A percentile compares a stretch with the other conserved stretches of the same genome.
Evolutionary conservation across 2,797 vertebrate species (phyloP).

Genomic region (Cossypha polioptera): DNA sequence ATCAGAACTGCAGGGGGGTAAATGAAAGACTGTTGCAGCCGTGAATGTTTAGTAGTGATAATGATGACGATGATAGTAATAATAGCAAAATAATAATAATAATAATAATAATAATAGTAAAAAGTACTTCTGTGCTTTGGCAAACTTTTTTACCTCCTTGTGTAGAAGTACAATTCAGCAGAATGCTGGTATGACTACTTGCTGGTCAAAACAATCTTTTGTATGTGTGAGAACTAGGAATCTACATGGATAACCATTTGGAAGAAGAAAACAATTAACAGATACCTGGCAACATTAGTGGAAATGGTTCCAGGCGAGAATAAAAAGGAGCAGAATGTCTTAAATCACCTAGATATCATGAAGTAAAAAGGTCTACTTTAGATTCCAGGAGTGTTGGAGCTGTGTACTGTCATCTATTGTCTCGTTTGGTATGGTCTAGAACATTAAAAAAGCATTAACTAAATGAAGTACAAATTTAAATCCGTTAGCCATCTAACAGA

Average conservation of each 20-base stretch:
- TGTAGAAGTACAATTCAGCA: not conserved
- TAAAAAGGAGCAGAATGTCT: not conserved
- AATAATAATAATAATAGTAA: not conserved
- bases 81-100: no score
- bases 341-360: not conserved
- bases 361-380: not conserved
- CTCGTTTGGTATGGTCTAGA: not conserved
- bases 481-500: not conserved
- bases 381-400: not conserved
- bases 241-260: not conserved
- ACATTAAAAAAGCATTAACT: not conserved
- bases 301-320: not conserved
- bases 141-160: not conserved
- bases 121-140: not conserved
- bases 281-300: not conserved
- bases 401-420: not conserved
- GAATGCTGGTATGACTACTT: not conserved
- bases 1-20: not conserved
- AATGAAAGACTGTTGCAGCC: not conserved
- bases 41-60: rapidly evolving
- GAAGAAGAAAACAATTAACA: not conserved
- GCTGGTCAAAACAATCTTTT: not conserved
- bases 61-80: no score
- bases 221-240: not conserved
- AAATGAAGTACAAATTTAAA: not conserved